Base-by-base conservation (phyloP, 1,140 invertebrate genomes). In the Sinella curviseta region DNA sequence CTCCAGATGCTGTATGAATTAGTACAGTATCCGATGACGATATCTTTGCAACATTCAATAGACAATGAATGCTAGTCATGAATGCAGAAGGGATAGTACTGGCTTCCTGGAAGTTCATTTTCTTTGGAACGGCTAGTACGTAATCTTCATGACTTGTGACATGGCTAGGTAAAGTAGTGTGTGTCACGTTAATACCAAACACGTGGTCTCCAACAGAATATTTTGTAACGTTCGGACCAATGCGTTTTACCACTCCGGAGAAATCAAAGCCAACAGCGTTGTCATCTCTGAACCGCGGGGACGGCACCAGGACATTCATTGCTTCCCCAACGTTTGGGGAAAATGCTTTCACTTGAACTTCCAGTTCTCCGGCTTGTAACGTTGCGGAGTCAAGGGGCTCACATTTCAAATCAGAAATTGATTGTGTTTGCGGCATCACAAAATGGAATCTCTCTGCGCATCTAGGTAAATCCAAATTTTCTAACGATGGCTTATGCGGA, bases 221-320 rank as follows among this genome's bases (percentile, higher is more conserved):
- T 30, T 54, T 75, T 36, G 74, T 8, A 26, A 75, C 74, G n/a
- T 26, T 3, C 3, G 8, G 1, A 8, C 74, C 74, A 48, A 75
- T 26, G 12, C 16, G 24, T 26, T 48, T 54, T 1, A 75, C 28
- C 3, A 54, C 28, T 26, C 74, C 74, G 2, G 74, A 12, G 26
- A 75, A 75, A 35, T 75, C 74, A 4, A 54, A 4, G 14, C 74
- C 74, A 4, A 75, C 74, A 8, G 35, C 17, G 24, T 75, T 36
- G 2, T 26, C 2, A 48, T 75, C 33, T 24, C 28, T 20, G 24
- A 75, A 75, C 14, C 39, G 1, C 8, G 12, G 33, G 2, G 74
- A 24, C 12, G 74, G 74, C 35, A 39, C 39, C 33, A 75, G 14
- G 14, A 75, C 28, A 30, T 12, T 75, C 1, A 75, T n/a, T 2